Evolutionary conservation across 2,888 invertebrate species (phyloP).

Genomic region (Caenorhabditis auriculariae): DNA sequence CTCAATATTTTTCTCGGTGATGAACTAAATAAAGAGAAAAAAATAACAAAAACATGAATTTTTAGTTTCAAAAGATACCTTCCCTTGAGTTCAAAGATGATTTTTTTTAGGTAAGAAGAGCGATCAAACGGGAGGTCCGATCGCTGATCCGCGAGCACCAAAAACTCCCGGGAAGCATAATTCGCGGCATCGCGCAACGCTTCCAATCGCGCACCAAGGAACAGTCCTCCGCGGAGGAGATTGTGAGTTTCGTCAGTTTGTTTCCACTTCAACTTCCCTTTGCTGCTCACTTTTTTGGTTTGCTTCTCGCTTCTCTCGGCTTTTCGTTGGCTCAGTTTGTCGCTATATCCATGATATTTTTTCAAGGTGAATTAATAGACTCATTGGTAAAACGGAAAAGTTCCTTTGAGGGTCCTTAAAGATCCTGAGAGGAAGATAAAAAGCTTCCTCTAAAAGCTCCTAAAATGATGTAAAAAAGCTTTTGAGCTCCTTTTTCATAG

Average conservation of each 20-base stretch:
- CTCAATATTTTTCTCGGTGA: too few species aligned
- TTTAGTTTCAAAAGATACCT: not conserved
- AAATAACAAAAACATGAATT: not conserved
- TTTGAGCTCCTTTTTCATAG: too few species aligned
- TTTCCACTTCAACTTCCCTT: not conserved
- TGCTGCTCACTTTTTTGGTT: not conserved
- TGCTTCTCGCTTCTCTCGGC: not conserved
- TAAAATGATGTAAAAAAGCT: too few species aligned
- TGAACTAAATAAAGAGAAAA: not conserved
- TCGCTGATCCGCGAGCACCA: slow-evolving; percentile 57
- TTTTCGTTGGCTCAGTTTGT: too few species aligned
- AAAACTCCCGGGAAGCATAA: slow-evolving; percentile 57
- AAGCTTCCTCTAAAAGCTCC: too few species aligned
- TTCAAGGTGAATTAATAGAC: too few species aligned
- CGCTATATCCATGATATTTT: too few species aligned
- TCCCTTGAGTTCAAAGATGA: too few species aligned
- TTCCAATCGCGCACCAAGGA: slow-evolving; percentile 23
- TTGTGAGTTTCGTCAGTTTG: slow-evolving; percentile 25
- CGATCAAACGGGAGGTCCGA: slow-evolving; percentile 48
- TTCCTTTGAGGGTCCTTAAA: too few species aligned
- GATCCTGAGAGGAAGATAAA: too few species aligned
- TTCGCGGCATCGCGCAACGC: slow-evolving; percentile 53
- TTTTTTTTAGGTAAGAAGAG: slow-evolving; percentile 36
- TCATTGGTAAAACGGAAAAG: too few species aligned
- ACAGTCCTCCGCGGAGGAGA: slow-evolving; percentile 20